Conservation (phyloP, 2,888 invertebrate genomes). For the Himalopsyche japonica region DNA sequence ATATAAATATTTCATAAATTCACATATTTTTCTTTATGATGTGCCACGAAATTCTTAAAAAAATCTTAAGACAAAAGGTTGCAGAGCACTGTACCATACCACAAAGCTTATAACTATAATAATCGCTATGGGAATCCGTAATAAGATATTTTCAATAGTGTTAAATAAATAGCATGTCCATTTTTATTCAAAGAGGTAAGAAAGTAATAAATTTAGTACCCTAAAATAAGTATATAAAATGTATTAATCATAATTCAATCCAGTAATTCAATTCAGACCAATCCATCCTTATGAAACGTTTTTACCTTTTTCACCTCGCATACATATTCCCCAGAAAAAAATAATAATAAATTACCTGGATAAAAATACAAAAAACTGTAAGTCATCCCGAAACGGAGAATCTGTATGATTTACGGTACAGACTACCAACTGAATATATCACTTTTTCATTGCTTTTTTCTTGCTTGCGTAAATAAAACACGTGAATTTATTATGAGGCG, state of each 20-base stretch:
- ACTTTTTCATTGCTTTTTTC: background rate
- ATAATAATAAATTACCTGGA: background rate
- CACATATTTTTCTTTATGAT: no score
- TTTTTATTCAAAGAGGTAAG: no score
- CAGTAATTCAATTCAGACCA: background rate
- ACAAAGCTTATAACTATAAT: no score
- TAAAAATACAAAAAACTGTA: background rate
- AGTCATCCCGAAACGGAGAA: background rate
- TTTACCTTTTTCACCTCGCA: background rate
- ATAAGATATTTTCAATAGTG: no score
- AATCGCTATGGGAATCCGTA: no score
- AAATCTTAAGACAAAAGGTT: no score
- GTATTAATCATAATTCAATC: background rate
- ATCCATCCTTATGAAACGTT: background rate
- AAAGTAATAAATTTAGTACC: no score
- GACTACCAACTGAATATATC: background rate
- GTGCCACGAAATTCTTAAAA: no score
- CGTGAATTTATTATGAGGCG: background rate
- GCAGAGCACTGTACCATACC: no score
- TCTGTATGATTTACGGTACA: background rate
- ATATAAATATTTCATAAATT: no score
- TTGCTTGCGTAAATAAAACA: background rate
- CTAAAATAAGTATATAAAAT: background rate
- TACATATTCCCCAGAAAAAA: background rate
- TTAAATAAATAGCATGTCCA: no score